phyloP scores from a whole-genome alignment of 2,797 vertebrate genomes.

The Tauraco hartlaubi region DNA sequence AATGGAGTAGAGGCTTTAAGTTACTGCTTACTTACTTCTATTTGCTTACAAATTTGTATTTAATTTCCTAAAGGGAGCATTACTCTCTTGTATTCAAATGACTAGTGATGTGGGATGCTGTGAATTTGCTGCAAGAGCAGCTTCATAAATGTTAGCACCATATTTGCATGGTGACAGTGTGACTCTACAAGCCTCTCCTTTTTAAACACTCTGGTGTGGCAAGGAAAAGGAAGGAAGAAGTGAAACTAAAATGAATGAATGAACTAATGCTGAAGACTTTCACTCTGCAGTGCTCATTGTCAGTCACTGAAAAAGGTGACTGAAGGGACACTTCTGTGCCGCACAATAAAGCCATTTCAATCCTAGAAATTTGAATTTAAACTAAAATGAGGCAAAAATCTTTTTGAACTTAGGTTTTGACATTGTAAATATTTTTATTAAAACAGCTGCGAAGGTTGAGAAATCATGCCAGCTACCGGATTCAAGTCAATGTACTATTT shows the following conservation, averaged over 20 bases:
- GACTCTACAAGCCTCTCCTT: not conserved
- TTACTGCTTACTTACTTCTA: not conserved
- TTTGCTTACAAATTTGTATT: not conserved
- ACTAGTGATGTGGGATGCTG: not conserved
- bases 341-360: not conserved
- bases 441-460: not conserved
- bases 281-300: not conserved
- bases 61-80: constrained; percentile 3
- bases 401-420: not conserved
- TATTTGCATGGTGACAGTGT: not conserved
- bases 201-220: not conserved
- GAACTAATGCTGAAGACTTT: not conserved
- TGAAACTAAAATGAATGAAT: not conserved
- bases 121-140: constrained; percentile 14
- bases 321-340: not conserved
- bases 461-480: not conserved
- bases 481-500: not conserved
- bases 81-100: not conserved
- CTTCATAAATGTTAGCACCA: not conserved
- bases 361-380: not conserved
- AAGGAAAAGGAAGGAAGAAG: not conserved
- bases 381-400: not conserved
- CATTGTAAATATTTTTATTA: not conserved
- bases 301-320: not conserved
- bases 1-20: not conserved